A percentile compares a stretch with the other conserved stretches of the same genome.
These are phyloP conservation scores for Neocrepidodera transversa DNA, from an alignment of 2,888 invertebrate genomes.

Conservation along the genomic window DNA sequence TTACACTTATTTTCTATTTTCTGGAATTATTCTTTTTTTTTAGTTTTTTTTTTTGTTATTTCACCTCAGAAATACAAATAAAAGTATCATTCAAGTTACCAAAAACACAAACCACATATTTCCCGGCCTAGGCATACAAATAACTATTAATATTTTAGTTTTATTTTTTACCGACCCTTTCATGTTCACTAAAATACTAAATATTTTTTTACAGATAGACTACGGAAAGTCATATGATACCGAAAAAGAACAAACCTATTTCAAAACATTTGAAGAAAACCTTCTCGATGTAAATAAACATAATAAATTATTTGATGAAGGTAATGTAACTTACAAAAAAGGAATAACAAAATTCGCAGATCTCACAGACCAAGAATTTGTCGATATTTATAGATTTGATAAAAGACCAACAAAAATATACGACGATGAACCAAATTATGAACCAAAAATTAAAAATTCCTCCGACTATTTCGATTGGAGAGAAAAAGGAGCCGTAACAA, in stretches of 20 bases:
- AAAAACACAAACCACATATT: no score
- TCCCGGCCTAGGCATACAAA: no score
- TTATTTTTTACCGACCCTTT: no score
- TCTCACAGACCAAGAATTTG: constrained; percentile 20
- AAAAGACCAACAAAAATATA: constrained; percentile 2
- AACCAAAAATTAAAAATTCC: neutral
- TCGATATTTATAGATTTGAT: constrained; percentile 11
- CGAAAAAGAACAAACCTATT: constrained; percentile 9
- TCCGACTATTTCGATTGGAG: constrained; percentile 26
- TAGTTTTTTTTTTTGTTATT: no score
- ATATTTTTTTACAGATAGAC: constrained; percentile 15
- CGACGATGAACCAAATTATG: neutral
- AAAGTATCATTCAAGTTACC: no score
- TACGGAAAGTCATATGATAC: constrained; percentile 15
- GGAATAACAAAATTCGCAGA: constrained; percentile 26
- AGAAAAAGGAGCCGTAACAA: constrained; percentile 27
- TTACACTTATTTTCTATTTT: no score
- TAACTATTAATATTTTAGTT: no score
- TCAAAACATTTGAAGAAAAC: constrained; percentile 17
- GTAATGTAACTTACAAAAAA: constrained; percentile 16
- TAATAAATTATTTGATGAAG: constrained; percentile 17
- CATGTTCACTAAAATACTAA: no score
- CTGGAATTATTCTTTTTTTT: no score
- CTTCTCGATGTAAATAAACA: constrained; percentile 15
- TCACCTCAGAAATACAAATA: no score